Conservation (phyloP, 2,888 invertebrate species). For the Microchrysa polita region DNA sequence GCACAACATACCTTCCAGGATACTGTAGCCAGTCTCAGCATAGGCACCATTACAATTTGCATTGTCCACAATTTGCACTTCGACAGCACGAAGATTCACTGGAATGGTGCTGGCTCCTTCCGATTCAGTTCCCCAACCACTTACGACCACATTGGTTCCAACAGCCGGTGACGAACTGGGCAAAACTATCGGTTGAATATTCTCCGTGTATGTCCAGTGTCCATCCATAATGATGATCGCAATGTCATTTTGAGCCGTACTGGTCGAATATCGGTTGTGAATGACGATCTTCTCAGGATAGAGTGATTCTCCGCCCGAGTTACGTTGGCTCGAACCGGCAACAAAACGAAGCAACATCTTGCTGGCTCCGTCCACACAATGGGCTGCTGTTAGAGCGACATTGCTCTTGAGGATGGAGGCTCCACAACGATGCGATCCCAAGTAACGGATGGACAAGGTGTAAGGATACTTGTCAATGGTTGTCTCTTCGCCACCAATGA, state of each 20-base stretch:
- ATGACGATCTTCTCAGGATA: neutral
- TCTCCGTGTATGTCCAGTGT: constrained; percentile 61
- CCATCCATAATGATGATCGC: constrained; percentile 65
- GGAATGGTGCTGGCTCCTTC: constrained; percentile 41
- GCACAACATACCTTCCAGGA: constrained; percentile 50
- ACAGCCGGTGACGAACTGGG: constrained; percentile 52
- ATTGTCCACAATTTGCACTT: neutral
- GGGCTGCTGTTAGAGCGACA: constrained; percentile 69
- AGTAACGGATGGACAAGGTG: constrained; percentile 57
- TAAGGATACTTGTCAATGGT: constrained; percentile 54
- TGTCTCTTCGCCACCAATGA: constrained; percentile 56
- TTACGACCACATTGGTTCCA: constrained; percentile 33
- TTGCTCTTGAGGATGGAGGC: constrained; percentile 66
- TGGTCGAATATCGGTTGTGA: neutral
- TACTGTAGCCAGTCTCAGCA: neutral
- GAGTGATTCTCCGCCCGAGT: constrained; percentile 8
- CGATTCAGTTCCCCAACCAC: constrained; percentile 51
- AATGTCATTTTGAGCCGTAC: constrained; percentile 64
- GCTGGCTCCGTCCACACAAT: constrained; percentile 64
- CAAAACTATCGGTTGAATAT: constrained; percentile 63
- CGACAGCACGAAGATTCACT: neutral
- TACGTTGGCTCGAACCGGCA: constrained; percentile 62
- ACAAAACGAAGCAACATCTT: constrained; percentile 56
- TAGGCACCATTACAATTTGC: constrained; percentile 51
- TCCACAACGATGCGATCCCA: constrained; percentile 68